Evolutionary conservation across 2,888 invertebrate genomes (phyloP).

Genomic region (Agrotis ipsilon): DNA sequence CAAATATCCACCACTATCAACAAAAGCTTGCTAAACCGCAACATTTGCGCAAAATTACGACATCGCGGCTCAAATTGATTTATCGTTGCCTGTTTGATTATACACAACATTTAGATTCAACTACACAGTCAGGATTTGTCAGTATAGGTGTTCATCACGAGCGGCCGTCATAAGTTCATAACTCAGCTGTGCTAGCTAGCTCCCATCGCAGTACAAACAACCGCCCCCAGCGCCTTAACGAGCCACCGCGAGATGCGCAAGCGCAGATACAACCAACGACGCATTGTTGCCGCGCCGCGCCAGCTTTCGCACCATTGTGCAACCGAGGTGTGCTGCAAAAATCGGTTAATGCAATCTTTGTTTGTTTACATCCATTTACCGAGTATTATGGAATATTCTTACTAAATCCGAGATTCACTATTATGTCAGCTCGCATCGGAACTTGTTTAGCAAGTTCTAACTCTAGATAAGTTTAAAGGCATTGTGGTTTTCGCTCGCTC

Average conservation of each 20-base stretch:
- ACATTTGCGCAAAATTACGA: constrained; percentile 40
- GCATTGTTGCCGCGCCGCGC: constrained; percentile 89
- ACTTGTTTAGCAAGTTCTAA: constrained; percentile 42
- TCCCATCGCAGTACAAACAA: constrained; percentile 82
- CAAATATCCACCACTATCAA: constrained; percentile 11
- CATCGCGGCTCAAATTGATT: constrained; percentile 46
- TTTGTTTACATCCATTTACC: constrained; percentile 86
- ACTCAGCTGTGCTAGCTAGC: constrained; percentile 74
- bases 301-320: constrained; percentile 91
- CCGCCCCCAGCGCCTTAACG: constrained; percentile 87
- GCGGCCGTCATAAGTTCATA: constrained; percentile 74
- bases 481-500: constrained; percentile 80
- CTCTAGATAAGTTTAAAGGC: constrained; percentile 44
- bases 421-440: constrained; percentile 46
- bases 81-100: constrained; percentile 52
- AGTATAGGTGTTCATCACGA: constrained; percentile 76
- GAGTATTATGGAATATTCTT: constrained; percentile 73
- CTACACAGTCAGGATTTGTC: constrained; percentile 60
- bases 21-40: constrained; percentile 20
- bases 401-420: constrained; percentile 50
- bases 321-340: constrained; percentile 81
- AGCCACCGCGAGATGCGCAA: constrained; percentile 88
- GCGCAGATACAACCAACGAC: constrained; percentile 85
- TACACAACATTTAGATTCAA: constrained; percentile 53
- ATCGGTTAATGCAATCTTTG: constrained; percentile 85